phyloP scores from a whole-genome alignment of 2,797 vertebrate species.

The Lepus townsendii region DNA sequence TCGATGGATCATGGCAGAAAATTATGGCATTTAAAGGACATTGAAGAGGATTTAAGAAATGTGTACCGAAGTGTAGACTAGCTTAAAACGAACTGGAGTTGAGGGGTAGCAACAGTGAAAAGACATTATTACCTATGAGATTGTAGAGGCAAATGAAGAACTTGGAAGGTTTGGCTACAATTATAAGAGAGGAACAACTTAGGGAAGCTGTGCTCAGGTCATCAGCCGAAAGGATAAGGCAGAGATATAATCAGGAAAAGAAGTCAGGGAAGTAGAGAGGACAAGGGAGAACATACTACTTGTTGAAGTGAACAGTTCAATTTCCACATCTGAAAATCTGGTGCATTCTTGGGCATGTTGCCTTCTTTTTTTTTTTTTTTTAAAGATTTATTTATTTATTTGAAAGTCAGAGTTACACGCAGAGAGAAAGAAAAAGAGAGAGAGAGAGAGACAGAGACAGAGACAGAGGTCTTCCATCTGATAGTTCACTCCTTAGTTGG shows the following conservation, averaged over 20 bases:
- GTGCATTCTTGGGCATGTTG: not conserved
- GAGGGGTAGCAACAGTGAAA: not conserved
- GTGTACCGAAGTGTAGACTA: not conserved
- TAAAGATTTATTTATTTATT: too few species aligned
- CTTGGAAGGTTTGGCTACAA: not conserved
- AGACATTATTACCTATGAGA: not conserved
- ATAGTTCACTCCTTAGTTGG: too few species aligned
- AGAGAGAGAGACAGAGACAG: too few species aligned
- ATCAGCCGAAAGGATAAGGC: not conserved
- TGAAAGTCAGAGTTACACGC: too few species aligned
- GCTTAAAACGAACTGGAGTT: not conserved
- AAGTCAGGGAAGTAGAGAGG: not conserved
- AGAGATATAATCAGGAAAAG: not conserved
- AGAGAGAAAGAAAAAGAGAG: too few species aligned
- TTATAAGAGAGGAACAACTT: not conserved
- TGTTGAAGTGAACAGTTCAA: not conserved
- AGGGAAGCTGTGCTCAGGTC: not conserved
- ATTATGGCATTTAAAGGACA: constrained; percentile 38
- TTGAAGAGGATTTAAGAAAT: constrained; percentile 38
- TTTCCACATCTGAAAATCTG: not conserved
- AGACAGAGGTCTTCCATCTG: too few species aligned
- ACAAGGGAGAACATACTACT: not conserved
- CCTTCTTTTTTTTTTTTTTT: not conserved
- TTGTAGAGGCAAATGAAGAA: constrained; percentile 1
- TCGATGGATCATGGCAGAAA: constrained; percentile 28